Base-by-base conservation (phyloP, 2,797 vertebrate genomes). In the Mustela erminea region DNA sequence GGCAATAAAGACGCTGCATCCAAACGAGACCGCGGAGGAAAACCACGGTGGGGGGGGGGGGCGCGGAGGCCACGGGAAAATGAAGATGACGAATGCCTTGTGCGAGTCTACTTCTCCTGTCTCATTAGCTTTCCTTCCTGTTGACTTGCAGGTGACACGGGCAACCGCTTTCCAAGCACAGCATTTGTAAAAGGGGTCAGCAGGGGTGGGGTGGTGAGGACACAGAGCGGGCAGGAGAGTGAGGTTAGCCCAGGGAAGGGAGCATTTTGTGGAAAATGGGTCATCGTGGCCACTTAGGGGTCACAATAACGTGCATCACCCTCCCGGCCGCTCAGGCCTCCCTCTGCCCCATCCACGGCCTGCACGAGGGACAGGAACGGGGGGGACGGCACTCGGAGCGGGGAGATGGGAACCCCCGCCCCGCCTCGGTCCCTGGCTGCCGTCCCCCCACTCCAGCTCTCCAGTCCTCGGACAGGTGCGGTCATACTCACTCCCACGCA, bases 401-500 rank as follows among this genome's bases (percentile, higher is more conserved):
- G 5, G 60, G 46, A 2, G 60, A 3, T 1, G 1, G 14, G 62
- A 7, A 66, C 29, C 13, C 83, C 87, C 1, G 3, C 29, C 46
- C 35, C 2, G 54, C 49, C 46, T 7, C 0, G 18, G 29, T 11
- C 41, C 66, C 70, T 0, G 41, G 35, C 23, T 32, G 32, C 38
- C 35, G 17, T 13, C 21, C 3, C 60, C 60, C 13, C 38, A 41
- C 21, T 1, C 0, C 13, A 29, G 1, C 58, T 12, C 74, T 25
- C 3, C 38, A n/a, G 88, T 9, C 11, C 8, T 0, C 3, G 14
- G 46, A 25, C 1, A 20, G 56, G 23, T 0, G 21, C 2, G 21
- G 3, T 25, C 0, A 4, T 1, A 14, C 13, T 1, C 23, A 0
- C 25, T 29, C 0, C 43, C 4, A 12, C 1, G 9, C 29, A 1